phyloP scores from a whole-genome alignment of 2,888 invertebrate genomes.

The Trachelus stipa region DNA sequence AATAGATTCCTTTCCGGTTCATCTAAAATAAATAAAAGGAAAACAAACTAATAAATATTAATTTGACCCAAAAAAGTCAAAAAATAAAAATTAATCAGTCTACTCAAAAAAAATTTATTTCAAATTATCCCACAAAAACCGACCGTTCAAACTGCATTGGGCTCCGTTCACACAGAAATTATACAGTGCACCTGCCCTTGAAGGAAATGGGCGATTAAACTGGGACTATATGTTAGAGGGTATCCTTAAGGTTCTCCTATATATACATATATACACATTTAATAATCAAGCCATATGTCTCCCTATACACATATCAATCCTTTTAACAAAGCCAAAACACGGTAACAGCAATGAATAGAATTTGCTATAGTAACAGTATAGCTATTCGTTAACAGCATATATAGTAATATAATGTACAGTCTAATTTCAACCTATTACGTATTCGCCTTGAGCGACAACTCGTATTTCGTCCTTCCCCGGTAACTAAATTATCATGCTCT shows the following conservation, averaged over 20 bases:
- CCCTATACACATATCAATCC: background rate
- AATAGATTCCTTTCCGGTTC: no score
- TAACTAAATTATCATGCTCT: background rate
- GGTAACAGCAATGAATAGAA: background rate
- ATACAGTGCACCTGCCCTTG: conserved; percentile 46
- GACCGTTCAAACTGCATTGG: background rate
- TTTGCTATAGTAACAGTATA: background rate
- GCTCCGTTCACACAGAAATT: conserved; percentile 12
- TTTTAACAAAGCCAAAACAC: background rate
- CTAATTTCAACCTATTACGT: background rate
- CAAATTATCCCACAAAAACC: background rate
- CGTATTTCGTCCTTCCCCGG: background rate
- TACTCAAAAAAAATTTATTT: background rate
- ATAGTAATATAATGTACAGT: background rate
- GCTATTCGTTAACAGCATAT: background rate
- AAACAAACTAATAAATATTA: no score
- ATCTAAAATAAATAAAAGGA: no score
- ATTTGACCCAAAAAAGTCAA: no score
- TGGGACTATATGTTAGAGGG: conserved; percentile 24
- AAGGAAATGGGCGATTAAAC: conserved; percentile 53
- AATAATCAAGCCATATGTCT: no score
- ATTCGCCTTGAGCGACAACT: background rate
- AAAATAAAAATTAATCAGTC: no score
- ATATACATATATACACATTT: background rate
- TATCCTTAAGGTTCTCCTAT: background rate